Percentiles rank a stretch among this genome's conserved stretches.
These are phyloP conservation scores for Gallinago media DNA, from an alignment of 2,113 vertebrate genomes.

Conservation along the genomic window DNA sequence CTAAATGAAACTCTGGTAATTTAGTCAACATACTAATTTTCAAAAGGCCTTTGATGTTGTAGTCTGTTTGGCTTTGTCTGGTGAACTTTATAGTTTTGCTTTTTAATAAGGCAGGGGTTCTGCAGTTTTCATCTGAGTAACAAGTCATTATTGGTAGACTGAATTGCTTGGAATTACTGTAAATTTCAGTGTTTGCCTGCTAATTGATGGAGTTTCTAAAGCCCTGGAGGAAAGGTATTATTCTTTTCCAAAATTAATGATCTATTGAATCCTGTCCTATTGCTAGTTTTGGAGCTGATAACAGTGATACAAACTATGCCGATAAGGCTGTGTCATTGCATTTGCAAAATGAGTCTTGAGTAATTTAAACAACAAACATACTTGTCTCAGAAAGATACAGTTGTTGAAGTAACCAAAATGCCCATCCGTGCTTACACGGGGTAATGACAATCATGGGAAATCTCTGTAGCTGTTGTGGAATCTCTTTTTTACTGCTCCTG, in stretches of 20 bases:
- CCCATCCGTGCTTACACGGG: background rate
- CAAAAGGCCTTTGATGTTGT: slow-evolving; percentile 58
- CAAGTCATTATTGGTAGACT: slow-evolving; percentile 13
- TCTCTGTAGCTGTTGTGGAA: background rate
- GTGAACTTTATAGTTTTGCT: slow-evolving; percentile 34
- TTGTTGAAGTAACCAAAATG: background rate
- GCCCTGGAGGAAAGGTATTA: background rate
- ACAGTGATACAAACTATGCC: background rate
- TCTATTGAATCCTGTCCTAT: background rate
- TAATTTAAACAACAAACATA: background rate
- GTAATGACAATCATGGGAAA: background rate
- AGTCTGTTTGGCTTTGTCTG: slow-evolving; percentile 40
- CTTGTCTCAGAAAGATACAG: background rate
- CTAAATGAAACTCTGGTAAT: slow-evolving; percentile 45
- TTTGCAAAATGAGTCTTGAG: background rate
- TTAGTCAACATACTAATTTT: slow-evolving; percentile 53
- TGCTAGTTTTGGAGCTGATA: background rate
- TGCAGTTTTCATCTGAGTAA: slow-evolving; percentile 10
- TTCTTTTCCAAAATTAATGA: background rate
- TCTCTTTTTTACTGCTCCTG: background rate
- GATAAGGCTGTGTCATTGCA: background rate
- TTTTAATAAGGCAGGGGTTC: slow-evolving; percentile 38
- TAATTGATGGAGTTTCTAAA: slow-evolving; percentile 5
- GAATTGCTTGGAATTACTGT: slow-evolving; percentile 35
- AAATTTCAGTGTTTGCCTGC: background rate